Conservation (phyloP, 2,113 vertebrate species). For the Sinocyclocheilus anshuiensis region DNA sequence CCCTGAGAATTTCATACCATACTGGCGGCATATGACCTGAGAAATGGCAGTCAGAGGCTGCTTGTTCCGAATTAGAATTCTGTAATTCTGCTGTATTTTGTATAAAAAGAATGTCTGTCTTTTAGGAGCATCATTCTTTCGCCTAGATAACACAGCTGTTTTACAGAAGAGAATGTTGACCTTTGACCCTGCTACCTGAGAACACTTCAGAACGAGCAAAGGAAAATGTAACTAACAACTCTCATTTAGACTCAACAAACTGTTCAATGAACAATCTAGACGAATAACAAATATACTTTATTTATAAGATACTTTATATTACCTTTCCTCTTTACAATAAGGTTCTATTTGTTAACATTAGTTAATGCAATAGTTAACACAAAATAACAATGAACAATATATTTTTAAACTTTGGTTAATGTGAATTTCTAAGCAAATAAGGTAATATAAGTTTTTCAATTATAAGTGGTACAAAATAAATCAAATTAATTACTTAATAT, state of each 20-base stretch:
- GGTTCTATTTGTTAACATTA: not conserved
- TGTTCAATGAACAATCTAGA: not conserved
- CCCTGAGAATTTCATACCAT: not conserved
- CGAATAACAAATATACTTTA: too few species aligned
- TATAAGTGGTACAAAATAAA: not conserved
- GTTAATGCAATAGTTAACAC: not conserved
- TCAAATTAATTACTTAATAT: not conserved
- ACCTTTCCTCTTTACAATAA: too few species aligned
- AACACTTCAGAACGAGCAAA: not conserved
- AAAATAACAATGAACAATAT: not conserved
- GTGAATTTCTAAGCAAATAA: not conserved
- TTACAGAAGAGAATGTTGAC: slow-evolving; percentile 24
- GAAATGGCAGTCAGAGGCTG: not conserved
- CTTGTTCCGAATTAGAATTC: not conserved
- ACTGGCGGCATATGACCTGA: not conserved
- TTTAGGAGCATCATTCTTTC: slow-evolving; percentile 5
- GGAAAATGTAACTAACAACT: not conserved
- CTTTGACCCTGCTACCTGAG: slow-evolving; percentile 34
- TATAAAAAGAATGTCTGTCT: not conserved
- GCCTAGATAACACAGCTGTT: slow-evolving; percentile 28
- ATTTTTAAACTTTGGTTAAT: not conserved
- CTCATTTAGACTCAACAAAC: not conserved
- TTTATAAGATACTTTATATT: too few species aligned
- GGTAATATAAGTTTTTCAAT: not conserved
- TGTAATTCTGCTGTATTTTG: not conserved